These are phyloP conservation scores for Scrobipalpa atriplicella DNA, from an alignment of 2,888 invertebrate species.

Conservation along the genomic window DNA sequence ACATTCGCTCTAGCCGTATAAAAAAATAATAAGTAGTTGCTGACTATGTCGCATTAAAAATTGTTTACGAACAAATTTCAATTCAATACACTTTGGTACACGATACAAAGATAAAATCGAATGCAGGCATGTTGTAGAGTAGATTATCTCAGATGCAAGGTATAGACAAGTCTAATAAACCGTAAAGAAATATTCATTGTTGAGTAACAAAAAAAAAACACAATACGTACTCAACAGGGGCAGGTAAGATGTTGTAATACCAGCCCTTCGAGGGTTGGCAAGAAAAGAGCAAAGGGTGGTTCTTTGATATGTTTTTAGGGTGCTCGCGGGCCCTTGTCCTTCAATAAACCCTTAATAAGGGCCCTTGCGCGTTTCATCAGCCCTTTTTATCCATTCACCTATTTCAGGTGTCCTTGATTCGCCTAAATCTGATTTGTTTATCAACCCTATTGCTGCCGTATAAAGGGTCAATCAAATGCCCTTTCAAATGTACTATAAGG, in stretches of 20 bases:
- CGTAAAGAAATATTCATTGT: constrained; percentile 44
- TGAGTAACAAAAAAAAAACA: constrained; percentile 47
- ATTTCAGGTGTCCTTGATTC: constrained; percentile 77
- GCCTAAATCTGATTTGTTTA: constrained; percentile 71
- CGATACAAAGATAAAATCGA: constrained; percentile 17
- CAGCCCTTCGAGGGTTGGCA: constrained; percentile 58
- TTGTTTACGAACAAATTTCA: constrained; percentile 18
- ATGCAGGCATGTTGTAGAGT: background rate
- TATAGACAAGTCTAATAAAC: constrained; percentile 38
- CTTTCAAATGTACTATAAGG: constrained; percentile 57
- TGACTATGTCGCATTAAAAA: background rate
- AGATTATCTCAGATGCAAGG: constrained; percentile 29
- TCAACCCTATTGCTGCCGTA: constrained; percentile 63
- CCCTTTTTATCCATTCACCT: constrained; percentile 60
- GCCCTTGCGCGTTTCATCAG: constrained; percentile 67
- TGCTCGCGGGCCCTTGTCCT: constrained; percentile 68
- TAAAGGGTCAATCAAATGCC: constrained; percentile 60
- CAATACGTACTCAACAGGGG: constrained; percentile 51
- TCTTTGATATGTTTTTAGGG: constrained; percentile 62
- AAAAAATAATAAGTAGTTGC: background rate
- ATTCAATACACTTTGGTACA: constrained; percentile 18
- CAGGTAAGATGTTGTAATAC: constrained; percentile 64
- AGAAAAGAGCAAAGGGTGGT: constrained; percentile 78
- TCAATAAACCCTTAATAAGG: constrained; percentile 77
- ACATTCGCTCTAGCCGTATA: constrained; percentile 20